Percentiles rank a stretch among this genome's conserved stretches.
Conservation (phyloP, 2,888 invertebrate species). For the Coecobrya sp. region DNA sequence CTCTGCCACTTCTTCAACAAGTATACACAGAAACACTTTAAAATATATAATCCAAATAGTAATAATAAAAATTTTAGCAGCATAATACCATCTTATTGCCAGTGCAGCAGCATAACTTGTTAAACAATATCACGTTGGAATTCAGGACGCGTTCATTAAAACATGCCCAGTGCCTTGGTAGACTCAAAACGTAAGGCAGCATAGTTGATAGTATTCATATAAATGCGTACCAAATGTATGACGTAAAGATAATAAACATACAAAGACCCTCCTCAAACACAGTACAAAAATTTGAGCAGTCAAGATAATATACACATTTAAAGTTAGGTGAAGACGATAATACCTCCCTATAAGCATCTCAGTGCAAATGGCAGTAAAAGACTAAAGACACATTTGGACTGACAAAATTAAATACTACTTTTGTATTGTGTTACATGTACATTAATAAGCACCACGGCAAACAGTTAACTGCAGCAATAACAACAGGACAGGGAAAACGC, state of each 20-base stretch:
- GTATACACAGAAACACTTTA: background rate
- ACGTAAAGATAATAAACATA: slow-evolving; percentile 18
- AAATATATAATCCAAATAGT: slow-evolving; percentile 18
- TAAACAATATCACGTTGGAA: slow-evolving; percentile 52
- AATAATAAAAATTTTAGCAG: slow-evolving; percentile 8
- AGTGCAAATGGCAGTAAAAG: background rate
- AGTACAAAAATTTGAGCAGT: slow-evolving; percentile 59
- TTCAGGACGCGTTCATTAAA: slow-evolving; percentile 69
- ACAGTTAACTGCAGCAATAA: slow-evolving; percentile 47
- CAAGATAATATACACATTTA: slow-evolving; percentile 49
- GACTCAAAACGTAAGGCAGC: background rate
- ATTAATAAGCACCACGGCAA: slow-evolving; percentile 60
- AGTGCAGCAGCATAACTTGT: slow-evolving; percentile 20
- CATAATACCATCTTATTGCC: slow-evolving; percentile 26
- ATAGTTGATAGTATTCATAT: background rate
- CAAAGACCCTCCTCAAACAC: slow-evolving; percentile 66
- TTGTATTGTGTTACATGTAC: slow-evolving; percentile 49
- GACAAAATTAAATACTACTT: slow-evolving; percentile 47
- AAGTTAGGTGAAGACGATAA: background rate
- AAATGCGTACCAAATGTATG: slow-evolving; percentile 32
- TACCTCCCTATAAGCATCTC: slow-evolving; percentile 7
- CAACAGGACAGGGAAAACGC: slow-evolving; percentile 61
- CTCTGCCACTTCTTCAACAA: too few species aligned
- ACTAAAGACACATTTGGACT: background rate
- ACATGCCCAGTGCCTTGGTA: slow-evolving; percentile 23